Conservation (phyloP, 2,888 invertebrate genomes). For the Trachelus stipa region DNA sequence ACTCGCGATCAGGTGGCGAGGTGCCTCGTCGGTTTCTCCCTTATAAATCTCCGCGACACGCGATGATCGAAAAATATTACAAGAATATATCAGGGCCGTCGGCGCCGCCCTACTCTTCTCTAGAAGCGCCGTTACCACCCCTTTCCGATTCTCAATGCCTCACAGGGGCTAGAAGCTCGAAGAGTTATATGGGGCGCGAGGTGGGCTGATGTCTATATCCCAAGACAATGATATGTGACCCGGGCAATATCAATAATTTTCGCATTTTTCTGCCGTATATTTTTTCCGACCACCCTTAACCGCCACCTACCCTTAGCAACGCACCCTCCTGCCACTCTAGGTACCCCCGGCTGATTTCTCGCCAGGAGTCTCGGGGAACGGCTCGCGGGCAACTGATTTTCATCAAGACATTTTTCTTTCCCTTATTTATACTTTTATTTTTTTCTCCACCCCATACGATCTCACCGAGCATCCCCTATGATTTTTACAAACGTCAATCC, state of each 20-base stretch:
- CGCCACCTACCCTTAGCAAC: constrained; percentile 1
- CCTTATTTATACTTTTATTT: too few relatives aligned
- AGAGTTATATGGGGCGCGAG: constrained; percentile 46
- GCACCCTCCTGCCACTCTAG: not conserved
- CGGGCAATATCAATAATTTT: constrained; percentile 66
- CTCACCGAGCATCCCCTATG: too few relatives aligned
- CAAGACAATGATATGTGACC: constrained; percentile 66
- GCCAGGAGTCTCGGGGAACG: not conserved
- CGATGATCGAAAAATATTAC: constrained; percentile 68
- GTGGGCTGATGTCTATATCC: constrained; percentile 62
- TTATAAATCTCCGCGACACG: constrained; percentile 65
- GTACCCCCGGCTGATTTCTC: constrained; percentile 6
- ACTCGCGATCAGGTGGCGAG: constrained; percentile 64
- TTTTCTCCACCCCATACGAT: not conserved
- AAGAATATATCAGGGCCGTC: constrained; percentile 65
- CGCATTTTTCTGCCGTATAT: constrained; percentile 62
- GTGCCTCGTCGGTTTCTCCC: constrained; percentile 45
- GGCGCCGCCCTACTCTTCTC: constrained; percentile 39
- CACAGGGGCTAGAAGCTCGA: constrained; percentile 38
- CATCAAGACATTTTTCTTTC: constrained; percentile 20
- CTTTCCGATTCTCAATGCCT: constrained; percentile 31
- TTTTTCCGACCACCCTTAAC: constrained; percentile 33
- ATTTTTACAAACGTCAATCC: constrained; percentile 19
- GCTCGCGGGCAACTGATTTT: constrained; percentile 15
- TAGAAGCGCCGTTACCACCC: constrained; percentile 23